Evolutionary conservation across 1,140 invertebrate species (phyloP), one percentile per base, ranked within the genome.

Genomic region (Ceratitis capitata): DNA sequence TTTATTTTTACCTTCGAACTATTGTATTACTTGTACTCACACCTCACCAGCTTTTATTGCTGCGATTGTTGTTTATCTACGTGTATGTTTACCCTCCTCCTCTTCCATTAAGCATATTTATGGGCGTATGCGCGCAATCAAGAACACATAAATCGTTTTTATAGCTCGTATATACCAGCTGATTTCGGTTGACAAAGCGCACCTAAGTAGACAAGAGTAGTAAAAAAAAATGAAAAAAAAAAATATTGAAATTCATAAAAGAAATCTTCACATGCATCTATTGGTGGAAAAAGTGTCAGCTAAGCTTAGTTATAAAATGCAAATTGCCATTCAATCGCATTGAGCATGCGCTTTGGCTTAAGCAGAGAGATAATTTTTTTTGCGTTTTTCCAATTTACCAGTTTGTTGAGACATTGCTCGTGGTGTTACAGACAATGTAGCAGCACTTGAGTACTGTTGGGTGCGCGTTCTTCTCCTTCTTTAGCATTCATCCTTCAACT

Each of bases 71-170:
- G 69, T 74, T 69, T 14, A 5, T 74, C 6, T 35, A 16, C 35
- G 39, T 39, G 14, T 42, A 74, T 74, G 14, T 74, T 78, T 78
- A 19, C 45, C 26, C 42, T 78, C n/a, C 23, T 23, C 26, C 29
- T 64, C 16, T 78, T 78, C 39, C 45, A 32, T 45, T 78, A 78
- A 45, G 69, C 69, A 78, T 78, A 78, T 78, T 78, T 78, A 78
- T 78, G 69, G 39, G 69, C 69, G 69, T 78, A 78, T 78, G 69
- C 69, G 69, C 69, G 69, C 69, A 78, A 78, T 78, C 69, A 78
- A 78, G 69, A 78, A 78, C 69, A 45, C 69, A 78, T 78, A 78
- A 78, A 78, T 78, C 69, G 69, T 78, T 78, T 78, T 78, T 78
- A 78, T 78, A 45, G 69, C 69, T 47, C 29, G 23, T 45, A 78